Evolutionary conservation across 2,888 invertebrate species (phyloP).

Genomic region (Colostygia pectinataria): DNA sequence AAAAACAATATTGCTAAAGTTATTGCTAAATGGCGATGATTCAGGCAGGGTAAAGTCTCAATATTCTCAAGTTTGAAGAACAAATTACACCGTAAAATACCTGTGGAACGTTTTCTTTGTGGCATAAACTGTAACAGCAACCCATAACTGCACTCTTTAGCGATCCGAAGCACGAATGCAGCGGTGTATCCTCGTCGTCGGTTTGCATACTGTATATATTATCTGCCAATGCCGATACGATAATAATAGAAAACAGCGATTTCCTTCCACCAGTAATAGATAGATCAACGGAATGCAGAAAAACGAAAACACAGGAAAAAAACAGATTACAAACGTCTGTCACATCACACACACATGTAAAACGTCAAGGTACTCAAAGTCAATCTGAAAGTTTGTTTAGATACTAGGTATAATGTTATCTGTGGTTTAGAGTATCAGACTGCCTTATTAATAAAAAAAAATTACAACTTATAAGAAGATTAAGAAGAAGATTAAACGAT

Average conservation of each 20-base stretch:
- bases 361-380: conserved; percentile 10
- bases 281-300: conserved; percentile 19
- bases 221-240: conserved; percentile 59
- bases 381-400: too few species aligned
- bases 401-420: too few species aligned
- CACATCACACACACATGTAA: not conserved
- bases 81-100: conserved; percentile 60
- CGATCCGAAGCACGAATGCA: conserved; percentile 80
- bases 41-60: conserved; percentile 3
- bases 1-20: conserved; percentile 21
- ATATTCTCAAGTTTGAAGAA: conserved; percentile 4
- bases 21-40: not conserved
- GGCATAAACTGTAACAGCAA: conserved; percentile 88
- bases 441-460: too few species aligned
- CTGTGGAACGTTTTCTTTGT: conserved; percentile 87
- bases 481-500: too few species aligned
- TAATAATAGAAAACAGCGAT: conserved; percentile 75
- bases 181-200: conserved; percentile 67
- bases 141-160: conserved; percentile 83
- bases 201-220: conserved; percentile 77
- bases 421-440: too few species aligned
- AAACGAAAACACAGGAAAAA: conserved; percentile 14
- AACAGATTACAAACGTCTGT: not conserved
- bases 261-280: conserved; percentile 51
- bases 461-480: too few species aligned